These are phyloP conservation scores for Cinara cedri DNA, from an alignment of 2,888 invertebrate genomes.

Conservation along the genomic window DNA sequence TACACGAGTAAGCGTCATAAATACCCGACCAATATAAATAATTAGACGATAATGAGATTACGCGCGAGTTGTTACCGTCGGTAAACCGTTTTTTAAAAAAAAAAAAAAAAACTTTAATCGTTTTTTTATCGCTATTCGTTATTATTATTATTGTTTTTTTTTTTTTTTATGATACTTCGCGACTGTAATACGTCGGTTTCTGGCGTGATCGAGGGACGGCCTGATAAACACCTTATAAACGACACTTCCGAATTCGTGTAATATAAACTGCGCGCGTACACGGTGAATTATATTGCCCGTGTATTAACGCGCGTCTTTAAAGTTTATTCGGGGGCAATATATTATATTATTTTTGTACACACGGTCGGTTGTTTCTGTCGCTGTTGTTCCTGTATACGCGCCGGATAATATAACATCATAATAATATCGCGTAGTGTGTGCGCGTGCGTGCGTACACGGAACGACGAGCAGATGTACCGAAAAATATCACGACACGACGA, in stretches of 20 bases:
- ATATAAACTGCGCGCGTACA: too few species aligned
- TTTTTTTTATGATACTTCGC: neutral
- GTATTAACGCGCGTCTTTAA: conserved; percentile 33
- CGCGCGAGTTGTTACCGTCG: too few species aligned
- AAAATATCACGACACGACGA: conserved; percentile 30
- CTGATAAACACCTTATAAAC: conserved; percentile 23
- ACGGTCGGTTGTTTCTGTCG: too few species aligned
- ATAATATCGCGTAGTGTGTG: too few species aligned
- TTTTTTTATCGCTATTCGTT: too few species aligned
- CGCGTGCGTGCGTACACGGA: too few species aligned
- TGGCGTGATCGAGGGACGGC: neutral
- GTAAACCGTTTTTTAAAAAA: neutral
- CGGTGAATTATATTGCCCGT: neutral
- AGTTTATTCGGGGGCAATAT: conserved; percentile 22
- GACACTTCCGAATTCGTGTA: conserved; percentile 8
- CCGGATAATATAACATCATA: neutral
- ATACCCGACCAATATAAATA: too few species aligned
- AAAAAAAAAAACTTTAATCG: neutral
- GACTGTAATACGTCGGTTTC: too few species aligned
- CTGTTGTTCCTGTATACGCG: neutral
- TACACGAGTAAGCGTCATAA: too few species aligned
- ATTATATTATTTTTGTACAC: too few species aligned
- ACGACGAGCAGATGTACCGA: conserved; percentile 24
- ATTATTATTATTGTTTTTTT: conserved; percentile 5
- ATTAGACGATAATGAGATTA: too few species aligned